phyloP scores from a whole-genome alignment of 2,888 invertebrate species.

The Athalia circularis region DNA sequence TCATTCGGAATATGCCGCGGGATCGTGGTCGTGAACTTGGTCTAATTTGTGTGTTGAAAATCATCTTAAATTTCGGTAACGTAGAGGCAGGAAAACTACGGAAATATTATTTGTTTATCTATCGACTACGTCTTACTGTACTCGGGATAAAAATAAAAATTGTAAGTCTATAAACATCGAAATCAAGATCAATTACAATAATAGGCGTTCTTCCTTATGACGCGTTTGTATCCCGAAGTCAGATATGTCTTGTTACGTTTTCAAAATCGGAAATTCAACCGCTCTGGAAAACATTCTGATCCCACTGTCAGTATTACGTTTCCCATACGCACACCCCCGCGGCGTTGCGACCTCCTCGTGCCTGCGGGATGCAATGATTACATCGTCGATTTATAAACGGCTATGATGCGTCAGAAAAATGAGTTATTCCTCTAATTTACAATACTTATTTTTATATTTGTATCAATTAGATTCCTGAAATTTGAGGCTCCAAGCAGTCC shows the following conservation, averaged over 20 bases:
- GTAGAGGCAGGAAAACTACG: background rate
- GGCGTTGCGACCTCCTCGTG: too few relatives aligned
- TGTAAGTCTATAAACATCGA: background rate
- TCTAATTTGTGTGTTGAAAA: background rate
- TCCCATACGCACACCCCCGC: too few relatives aligned
- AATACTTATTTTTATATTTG: background rate
- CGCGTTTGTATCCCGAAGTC: too few relatives aligned
- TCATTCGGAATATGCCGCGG: too few relatives aligned
- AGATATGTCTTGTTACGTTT: too few relatives aligned
- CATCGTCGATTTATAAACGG: conserved; percentile 18
- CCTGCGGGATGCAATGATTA: background rate
- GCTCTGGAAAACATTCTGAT: too few relatives aligned
- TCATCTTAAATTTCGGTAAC: background rate
- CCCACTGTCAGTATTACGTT: too few relatives aligned
- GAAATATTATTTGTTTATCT: background rate
- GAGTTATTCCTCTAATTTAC: background rate
- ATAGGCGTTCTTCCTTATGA: too few relatives aligned
- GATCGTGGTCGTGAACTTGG: conserved; percentile 14
- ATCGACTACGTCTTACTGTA: background rate
- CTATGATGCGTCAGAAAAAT: conserved; percentile 4
- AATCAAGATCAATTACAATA: too few relatives aligned
- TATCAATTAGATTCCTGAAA: too few relatives aligned
- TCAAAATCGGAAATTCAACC: too few relatives aligned
- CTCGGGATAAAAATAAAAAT: conserved; percentile 17
- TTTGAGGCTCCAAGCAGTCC: too few relatives aligned